These are phyloP conservation scores for Erythrolamprus reginae DNA, from an alignment of 2,113 vertebrate species.

Conservation along the genomic window DNA sequence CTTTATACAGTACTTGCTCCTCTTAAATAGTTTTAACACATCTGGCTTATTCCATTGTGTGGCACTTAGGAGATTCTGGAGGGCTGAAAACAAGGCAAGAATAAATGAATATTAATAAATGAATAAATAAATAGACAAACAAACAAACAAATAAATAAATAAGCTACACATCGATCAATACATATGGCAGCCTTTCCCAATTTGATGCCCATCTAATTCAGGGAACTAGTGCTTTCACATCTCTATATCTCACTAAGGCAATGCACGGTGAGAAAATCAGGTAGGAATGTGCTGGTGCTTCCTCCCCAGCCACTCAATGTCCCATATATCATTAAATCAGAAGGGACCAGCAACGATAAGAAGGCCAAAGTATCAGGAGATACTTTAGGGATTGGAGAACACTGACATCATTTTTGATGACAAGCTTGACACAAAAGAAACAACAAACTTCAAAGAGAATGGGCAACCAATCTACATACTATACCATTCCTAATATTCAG, in stretches of 20 bases:
- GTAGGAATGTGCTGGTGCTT: not conserved
- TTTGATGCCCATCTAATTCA: not conserved
- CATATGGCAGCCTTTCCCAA: not conserved
- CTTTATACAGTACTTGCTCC: not conserved
- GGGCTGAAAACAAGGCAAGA: not conserved
- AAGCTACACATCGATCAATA: not conserved
- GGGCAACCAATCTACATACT: not conserved
- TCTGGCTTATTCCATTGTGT: not conserved
- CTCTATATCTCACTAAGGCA: not conserved
- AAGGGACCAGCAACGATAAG: not conserved
- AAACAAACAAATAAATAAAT: too few species aligned
- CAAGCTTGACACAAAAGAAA: not conserved
- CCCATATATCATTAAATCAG: not conserved
- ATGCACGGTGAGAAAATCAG: not conserved
- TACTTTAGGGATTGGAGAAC: not conserved
- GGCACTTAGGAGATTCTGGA: not conserved
- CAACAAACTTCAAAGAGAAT: not conserved
- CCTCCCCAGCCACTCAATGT: not conserved
- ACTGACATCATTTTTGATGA: not conserved
- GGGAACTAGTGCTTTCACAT: not conserved
- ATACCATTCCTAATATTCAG: not conserved
- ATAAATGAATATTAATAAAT: too few species aligned
- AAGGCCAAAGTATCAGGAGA: not conserved
- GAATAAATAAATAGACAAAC: too few species aligned
- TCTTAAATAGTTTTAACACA: not conserved